phyloP scores from a whole-genome alignment of 2,888 invertebrate species.

The Megalurothrips usitatus region DNA sequence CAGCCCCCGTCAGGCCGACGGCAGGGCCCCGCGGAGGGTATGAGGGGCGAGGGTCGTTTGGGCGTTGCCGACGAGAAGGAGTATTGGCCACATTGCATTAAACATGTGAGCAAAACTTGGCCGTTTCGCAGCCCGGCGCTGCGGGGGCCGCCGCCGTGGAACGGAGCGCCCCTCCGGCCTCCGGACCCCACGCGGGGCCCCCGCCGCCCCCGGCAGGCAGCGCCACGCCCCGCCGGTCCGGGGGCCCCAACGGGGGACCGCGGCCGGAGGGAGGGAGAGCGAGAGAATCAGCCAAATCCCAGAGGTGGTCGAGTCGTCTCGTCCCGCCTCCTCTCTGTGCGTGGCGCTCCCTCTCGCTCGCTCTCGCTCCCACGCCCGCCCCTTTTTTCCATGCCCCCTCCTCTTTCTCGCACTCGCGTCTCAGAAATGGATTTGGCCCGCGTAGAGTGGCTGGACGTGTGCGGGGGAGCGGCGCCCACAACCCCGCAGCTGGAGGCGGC shows the following conservation, averaged over 20 bases:
- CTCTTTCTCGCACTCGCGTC: too few relatives aligned
- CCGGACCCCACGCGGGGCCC: not conserved
- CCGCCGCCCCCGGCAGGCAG: not conserved
- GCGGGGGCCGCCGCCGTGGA: not conserved
- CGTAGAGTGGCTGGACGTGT: too few relatives aligned
- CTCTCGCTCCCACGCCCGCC: too few relatives aligned
- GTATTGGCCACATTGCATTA: conserved; percentile 6
- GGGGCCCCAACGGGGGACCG: too few relatives aligned
- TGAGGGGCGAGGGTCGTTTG: not conserved
- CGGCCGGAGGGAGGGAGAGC: too few relatives aligned
- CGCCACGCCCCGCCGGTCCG: too few relatives aligned
- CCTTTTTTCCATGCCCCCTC: too few relatives aligned
- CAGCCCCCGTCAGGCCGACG: not conserved
- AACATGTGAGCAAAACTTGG: conserved; percentile 11
- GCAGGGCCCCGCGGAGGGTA: not conserved
- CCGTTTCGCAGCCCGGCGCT: not conserved
- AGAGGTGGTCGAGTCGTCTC: not conserved
- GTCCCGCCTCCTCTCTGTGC: too few relatives aligned
- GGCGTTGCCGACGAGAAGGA: not conserved
- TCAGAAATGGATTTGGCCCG: too few relatives aligned
- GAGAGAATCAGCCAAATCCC: conserved; percentile 2
- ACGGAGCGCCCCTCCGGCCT: not conserved
- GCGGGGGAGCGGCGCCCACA: too few relatives aligned
- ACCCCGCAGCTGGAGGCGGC: too few relatives aligned
- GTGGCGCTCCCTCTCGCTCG: too few relatives aligned